phyloP scores from a whole-genome alignment of 2,113 vertebrate species.

The Menura novaehollandiae region DNA sequence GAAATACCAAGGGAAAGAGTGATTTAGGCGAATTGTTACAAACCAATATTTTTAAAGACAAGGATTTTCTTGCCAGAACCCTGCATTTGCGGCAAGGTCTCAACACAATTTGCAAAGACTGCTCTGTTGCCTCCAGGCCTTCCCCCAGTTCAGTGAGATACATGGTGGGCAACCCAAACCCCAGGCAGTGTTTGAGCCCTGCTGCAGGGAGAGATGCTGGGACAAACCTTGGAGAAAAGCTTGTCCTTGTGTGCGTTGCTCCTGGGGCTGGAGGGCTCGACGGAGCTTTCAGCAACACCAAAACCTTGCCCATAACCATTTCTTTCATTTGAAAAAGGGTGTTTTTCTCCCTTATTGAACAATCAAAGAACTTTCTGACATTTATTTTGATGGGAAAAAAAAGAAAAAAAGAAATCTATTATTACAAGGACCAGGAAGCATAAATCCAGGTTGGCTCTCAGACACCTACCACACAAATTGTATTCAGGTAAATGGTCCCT shows the following conservation, averaged over 20 bases:
- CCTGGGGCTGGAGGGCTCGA: background rate
- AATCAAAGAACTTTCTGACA: constrained; percentile 41
- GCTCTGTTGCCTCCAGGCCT: background rate
- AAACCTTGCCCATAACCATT: background rate
- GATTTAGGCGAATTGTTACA: background rate
- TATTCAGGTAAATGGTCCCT: constrained; percentile 38
- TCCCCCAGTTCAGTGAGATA: background rate
- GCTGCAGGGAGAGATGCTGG: background rate
- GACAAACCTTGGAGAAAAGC: background rate
- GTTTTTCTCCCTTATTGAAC: constrained; percentile 22
- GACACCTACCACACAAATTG: constrained; percentile 28
- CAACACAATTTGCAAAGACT: accelerated
- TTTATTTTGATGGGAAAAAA: constrained; percentile 10
- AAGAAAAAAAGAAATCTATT: background rate
- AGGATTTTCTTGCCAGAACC: background rate
- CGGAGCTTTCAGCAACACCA: background rate
- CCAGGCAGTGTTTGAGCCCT: background rate
- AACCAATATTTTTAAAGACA: background rate
- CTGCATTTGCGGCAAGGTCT: background rate
- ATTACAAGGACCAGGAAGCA: constrained; percentile 31
- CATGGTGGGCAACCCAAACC: background rate
- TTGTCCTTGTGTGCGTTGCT: background rate
- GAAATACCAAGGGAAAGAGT: background rate
- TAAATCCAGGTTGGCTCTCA: constrained; percentile 19
- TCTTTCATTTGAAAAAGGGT: background rate